phyloP scores from a whole-genome alignment of 2,797 vertebrate genomes.

The Poeciliopsis presidionis region DNA sequence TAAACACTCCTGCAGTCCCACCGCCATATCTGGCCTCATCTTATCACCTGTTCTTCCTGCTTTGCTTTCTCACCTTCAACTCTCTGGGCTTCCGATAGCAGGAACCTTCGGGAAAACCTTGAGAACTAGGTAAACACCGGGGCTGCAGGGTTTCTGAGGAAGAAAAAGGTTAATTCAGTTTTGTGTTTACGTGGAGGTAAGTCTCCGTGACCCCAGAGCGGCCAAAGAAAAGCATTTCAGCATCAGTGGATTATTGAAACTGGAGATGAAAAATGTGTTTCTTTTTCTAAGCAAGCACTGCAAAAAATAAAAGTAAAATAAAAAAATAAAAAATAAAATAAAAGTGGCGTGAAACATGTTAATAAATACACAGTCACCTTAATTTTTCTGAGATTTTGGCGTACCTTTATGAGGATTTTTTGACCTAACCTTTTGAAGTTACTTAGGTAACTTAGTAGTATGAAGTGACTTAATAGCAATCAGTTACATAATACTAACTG shows the following conservation, averaged over 20 bases:
- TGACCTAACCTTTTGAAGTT: not conserved
- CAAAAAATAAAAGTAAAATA: not conserved
- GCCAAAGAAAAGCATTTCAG: not conserved
- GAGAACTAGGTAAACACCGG: not conserved
- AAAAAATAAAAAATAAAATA: not conserved
- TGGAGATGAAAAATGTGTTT: not conserved
- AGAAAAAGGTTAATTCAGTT: not conserved
- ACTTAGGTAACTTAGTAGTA: no score
- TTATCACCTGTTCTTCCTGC: not conserved
- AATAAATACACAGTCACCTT: not conserved
- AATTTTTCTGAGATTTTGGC: not conserved
- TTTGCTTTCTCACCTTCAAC: not conserved
- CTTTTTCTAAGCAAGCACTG: not conserved
- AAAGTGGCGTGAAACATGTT: not conserved
- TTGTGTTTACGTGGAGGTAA: not conserved
- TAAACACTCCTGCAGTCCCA: conserved; percentile 8
- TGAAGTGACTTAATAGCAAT: no score
- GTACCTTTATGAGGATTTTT: not conserved
- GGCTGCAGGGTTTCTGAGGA: not conserved
- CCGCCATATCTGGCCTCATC: not conserved
- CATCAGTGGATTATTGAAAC: not conserved
- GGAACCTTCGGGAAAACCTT: not conserved
- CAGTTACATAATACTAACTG: not conserved
- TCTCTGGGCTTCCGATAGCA: not conserved
- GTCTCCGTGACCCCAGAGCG: not conserved